phyloP scores from a whole-genome alignment of 1,140 invertebrate genomes.

The Saccostrea echinata region DNA sequence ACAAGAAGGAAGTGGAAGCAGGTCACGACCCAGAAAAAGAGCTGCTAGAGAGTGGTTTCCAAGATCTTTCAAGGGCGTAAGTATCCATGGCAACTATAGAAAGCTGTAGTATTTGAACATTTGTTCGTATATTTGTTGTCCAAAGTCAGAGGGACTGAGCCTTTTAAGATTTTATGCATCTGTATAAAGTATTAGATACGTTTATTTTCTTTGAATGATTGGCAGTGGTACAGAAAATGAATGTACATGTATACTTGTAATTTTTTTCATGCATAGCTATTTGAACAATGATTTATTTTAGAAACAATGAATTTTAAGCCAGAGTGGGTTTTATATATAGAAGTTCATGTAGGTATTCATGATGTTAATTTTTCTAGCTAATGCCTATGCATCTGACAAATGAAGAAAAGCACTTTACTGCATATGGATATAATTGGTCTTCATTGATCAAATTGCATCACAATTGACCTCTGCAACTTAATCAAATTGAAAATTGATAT shows the following conservation, averaged over 20 bases:
- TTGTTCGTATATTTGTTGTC: neutral
- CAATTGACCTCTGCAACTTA: too few relatives aligned
- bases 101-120: neutral
- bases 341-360: too few relatives aligned
- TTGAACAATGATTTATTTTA: too few relatives aligned
- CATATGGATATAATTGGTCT: too few relatives aligned
- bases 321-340: too few relatives aligned
- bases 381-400: too few relatives aligned
- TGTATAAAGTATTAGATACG: neutral
- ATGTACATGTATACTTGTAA: neutral
- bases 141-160: neutral
- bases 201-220: neutral
- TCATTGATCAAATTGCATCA: too few relatives aligned
- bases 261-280: too few relatives aligned
- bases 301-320: too few relatives aligned
- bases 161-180: neutral
- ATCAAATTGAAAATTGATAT: too few relatives aligned
- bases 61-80: slow-evolving; percentile 71
- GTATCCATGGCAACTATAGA: slow-evolving; percentile 43
- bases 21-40: slow-evolving; percentile 73
- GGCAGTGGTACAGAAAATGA: neutral
- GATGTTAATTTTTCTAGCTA: too few relatives aligned
- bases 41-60: slow-evolving; percentile 70
- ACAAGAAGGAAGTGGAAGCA: slow-evolving; percentile 70
- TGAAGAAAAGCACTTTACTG: too few relatives aligned